phyloP scores from a whole-genome alignment of 2,113 vertebrate genomes.

The Polypterus bichir region DNA sequence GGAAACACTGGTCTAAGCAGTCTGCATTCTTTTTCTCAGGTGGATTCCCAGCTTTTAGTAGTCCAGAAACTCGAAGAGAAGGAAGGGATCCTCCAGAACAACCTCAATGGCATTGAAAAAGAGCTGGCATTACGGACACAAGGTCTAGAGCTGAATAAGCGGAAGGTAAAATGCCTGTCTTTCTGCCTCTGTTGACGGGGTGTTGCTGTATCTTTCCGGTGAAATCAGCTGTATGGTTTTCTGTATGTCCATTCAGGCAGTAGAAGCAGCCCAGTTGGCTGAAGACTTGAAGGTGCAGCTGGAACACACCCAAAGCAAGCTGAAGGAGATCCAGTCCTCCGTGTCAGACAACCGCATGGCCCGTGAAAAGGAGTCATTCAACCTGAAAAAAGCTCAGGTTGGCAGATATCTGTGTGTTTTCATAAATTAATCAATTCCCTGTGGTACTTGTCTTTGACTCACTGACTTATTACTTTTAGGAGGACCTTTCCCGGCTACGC shows the following conservation, averaged over 20 bases:
- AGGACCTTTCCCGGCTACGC: conserved; percentile 78
- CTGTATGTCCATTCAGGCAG: conserved; percentile 48
- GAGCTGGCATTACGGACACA: conserved; percentile 69
- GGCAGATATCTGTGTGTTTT: neutral
- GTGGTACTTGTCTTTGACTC: neutral
- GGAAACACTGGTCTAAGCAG: too few relatives aligned
- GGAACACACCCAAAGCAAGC: conserved; percentile 74
- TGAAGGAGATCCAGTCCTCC: conserved; percentile 78
- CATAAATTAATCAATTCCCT: neutral
- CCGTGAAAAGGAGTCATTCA: conserved; percentile 78
- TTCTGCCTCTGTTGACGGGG: neutral
- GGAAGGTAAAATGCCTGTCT: conserved; percentile 51
- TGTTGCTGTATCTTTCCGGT: neutral
- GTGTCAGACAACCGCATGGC: conserved; percentile 76
- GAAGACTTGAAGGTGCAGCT: conserved; percentile 85
- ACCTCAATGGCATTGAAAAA: conserved; percentile 68
- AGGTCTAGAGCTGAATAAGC: conserved; percentile 79
- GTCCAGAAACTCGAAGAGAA: conserved; percentile 87
- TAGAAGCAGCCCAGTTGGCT: conserved; percentile 82
- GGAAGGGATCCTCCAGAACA: conserved; percentile 71
- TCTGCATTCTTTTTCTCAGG: conserved; percentile 37
- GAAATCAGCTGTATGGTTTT: neutral
- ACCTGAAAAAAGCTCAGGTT: conserved; percentile 82
- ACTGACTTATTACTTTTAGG: conserved; percentile 36
- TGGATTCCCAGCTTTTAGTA: conserved; percentile 77